Evolutionary conservation across 2,797 vertebrate genomes (phyloP), one percentile per base, ranked within the genome.

Genomic region (Rhinophrynus dorsalis): DNA sequence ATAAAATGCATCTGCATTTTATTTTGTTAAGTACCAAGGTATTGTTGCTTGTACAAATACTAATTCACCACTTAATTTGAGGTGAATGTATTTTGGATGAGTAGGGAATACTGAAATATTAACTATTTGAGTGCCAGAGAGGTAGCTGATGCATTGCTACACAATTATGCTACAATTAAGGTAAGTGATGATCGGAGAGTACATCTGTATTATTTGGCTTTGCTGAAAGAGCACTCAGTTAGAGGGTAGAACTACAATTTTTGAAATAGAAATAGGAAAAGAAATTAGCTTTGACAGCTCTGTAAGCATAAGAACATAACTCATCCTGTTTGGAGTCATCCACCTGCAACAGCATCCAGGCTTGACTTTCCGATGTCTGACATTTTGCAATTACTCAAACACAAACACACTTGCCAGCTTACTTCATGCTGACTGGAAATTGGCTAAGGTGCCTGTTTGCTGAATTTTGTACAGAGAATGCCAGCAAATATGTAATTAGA

Each of bases 301-400:
- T 72, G 44, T 72, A 72, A 58, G 69, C 61, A 72, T 58, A 42
- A 54, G 45, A 72, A 65, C 61, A 72, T 72, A 65, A 72, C 45
- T 72, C 61, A 72, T 65, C 69, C 69, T 72, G 60, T 72, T 72
- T 72, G 44, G 61, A 51, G 47, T 58, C 56, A 72, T 66, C 69
- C 69, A 72, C 61, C 69, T 72, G 69, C 69, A 72, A 72, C 61
- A 72, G 52, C 54, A 72, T 72, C 61, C 61, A 72, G 61, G 61
- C 69, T 58, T 72, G 61, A 65, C 69, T 72, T 72, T 72, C 54
- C 69, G 59, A 23, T 65, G 52, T 66, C 54, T 72, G 69, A 72
- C 61, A 72, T 72, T 65, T 66, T 44, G 47, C 61, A 72, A 72
- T 72, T 72, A 72, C 61, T 72, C 61, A 72, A 65, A 72, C 61